Conservation (phyloP, 2,888 invertebrate species). For the Conomelus anceps region DNA sequence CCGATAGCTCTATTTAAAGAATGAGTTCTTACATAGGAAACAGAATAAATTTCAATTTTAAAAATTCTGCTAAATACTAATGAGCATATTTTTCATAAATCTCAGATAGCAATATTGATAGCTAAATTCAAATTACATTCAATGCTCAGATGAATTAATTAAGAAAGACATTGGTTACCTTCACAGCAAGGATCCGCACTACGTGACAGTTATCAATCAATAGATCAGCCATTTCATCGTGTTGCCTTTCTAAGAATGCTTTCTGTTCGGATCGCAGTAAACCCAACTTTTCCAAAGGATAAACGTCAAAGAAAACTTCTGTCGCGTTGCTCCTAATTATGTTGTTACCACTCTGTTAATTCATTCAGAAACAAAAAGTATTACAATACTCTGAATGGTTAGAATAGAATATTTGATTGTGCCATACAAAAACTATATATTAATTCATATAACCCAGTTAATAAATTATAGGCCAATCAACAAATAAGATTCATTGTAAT, state of each 20-base stretch:
- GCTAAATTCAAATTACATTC: too few species aligned
- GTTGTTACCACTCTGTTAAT: constrained; percentile 33
- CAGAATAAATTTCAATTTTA: too few species aligned
- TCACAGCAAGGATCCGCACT: constrained; percentile 35
- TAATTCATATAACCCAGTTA: background rate
- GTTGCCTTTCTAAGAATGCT: constrained; percentile 32
- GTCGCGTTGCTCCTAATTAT: constrained; percentile 35
- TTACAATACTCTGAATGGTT: too few species aligned
- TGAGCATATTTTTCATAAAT: background rate
- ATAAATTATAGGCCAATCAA: too few species aligned
- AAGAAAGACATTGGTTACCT: too few species aligned
- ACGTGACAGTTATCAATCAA: constrained; percentile 35
- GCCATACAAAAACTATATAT: too few species aligned
- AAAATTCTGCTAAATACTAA: background rate
- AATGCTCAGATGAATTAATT: background rate
- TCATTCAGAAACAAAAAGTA: background rate
- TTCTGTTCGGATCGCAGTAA: constrained; percentile 28
- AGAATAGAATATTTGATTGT: too few species aligned
- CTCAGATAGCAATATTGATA: background rate
- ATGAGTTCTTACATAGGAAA: too few species aligned
- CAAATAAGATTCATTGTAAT: too few species aligned
- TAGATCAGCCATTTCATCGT: constrained; percentile 33
- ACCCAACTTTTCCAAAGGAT: constrained; percentile 35
- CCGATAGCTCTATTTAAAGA: too few species aligned
- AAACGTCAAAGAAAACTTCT: constrained; percentile 36